A percentile compares a stretch with the other conserved stretches of the same genome.
phyloP scores from a whole-genome alignment of 2,888 invertebrate genomes.

The Liodrosophila aerea region DNA sequence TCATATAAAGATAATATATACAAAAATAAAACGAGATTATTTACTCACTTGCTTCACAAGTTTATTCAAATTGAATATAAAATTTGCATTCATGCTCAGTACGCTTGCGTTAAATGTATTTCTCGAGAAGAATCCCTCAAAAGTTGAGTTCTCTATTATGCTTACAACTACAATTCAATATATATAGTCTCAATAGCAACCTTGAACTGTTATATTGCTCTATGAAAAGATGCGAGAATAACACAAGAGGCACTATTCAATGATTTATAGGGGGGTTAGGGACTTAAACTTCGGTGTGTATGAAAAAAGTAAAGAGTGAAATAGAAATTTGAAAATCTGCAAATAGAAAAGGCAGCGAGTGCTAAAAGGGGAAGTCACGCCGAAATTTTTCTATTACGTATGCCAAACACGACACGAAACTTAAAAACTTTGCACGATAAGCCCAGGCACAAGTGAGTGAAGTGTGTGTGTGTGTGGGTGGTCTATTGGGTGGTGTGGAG shows the following conservation, averaged over 20 bases:
- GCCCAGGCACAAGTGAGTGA: constrained; percentile 34
- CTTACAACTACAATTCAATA: too few relatives aligned
- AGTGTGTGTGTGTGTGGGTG: neutral
- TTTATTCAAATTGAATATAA: too few relatives aligned
- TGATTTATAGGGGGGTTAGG: constrained; percentile 37
- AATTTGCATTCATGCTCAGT: too few relatives aligned
- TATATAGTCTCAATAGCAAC: neutral
- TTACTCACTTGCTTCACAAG: too few relatives aligned
- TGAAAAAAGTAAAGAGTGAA: constrained; percentile 30
- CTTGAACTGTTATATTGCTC: neutral
- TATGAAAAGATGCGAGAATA: neutral
- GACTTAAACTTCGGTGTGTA: constrained; percentile 21
- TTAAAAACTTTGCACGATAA: constrained; percentile 79
- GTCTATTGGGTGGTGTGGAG: neutral
- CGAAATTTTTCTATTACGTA: constrained; percentile 67
- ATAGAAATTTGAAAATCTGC: constrained; percentile 64
- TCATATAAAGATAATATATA: too few relatives aligned
- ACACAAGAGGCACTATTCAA: constrained; percentile 14
- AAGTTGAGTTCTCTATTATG: too few relatives aligned
- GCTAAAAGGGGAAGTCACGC: constrained; percentile 34
- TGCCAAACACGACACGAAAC: constrained; percentile 76
- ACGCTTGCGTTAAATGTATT: too few relatives aligned
- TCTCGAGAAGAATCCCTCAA: too few relatives aligned
- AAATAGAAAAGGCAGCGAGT: constrained; percentile 51
- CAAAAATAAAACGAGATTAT: too few relatives aligned